Evolutionary conservation across 2,888 invertebrate genomes (phyloP).

Genomic region (Rapana venosa): DNA sequence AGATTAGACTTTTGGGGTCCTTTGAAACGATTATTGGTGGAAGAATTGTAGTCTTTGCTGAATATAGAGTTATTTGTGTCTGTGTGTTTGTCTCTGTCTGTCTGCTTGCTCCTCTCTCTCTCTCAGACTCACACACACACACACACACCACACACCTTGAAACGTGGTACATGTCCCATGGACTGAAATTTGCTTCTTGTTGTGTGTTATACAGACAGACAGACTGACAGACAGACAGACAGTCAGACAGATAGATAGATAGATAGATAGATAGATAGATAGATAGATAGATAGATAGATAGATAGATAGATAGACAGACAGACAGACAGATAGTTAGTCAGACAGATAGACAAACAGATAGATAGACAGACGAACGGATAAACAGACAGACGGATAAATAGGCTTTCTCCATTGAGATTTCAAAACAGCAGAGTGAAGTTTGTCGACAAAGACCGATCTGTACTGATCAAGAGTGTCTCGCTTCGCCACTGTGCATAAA

Average conservation of each 20-base stretch:
- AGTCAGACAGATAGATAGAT: not conserved
- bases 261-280: not conserved
- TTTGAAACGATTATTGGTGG: no score
- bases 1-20: no score
- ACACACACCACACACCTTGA: no score
- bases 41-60: no score
- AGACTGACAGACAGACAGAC: constrained; percentile 5
- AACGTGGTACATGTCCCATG: no score
- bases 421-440: no score
- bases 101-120: no score
- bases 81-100: not conserved
- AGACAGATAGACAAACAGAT: not conserved
- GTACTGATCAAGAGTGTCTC: not conserved
- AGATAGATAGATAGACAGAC: not conserved
- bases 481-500: not conserved
- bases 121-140: no score
- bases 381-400: not conserved
- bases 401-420: not conserved
- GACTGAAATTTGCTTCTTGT: no score
- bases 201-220: no score
- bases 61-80: not conserved
- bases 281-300: not conserved
- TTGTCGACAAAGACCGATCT: not conserved
- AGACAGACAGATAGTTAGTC: not conserved
- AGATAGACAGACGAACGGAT: not conserved